A percentile compares a stretch with the other conserved stretches of the same genome.
Conservation (phyloP, 2,888 invertebrate species). For the Sarcophaga variegata region DNA sequence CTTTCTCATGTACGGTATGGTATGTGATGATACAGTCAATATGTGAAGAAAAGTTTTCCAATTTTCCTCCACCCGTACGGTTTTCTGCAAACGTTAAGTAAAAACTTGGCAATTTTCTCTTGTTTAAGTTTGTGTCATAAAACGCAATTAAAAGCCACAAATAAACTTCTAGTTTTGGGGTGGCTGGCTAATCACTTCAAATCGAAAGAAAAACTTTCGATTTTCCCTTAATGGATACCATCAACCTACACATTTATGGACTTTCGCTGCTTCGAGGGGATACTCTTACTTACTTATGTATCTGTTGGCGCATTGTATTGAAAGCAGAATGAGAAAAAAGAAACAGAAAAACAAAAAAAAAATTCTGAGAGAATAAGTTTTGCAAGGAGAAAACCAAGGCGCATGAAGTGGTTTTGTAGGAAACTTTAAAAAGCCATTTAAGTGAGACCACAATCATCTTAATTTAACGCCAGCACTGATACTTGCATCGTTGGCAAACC, state of each 20-base stretch:
- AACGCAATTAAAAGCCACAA: constrained; percentile 65
- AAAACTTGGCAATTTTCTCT: background rate
- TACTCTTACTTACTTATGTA: constrained; percentile 3
- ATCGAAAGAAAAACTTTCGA: constrained; percentile 25
- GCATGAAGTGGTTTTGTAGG: background rate
- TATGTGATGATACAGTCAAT: too few relatives aligned
- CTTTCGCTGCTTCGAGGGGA: background rate
- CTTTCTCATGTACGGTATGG: background rate
- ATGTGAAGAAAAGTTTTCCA: constrained; percentile 3
- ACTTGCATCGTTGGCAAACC: background rate
- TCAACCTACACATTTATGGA: background rate
- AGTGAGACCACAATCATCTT: constrained; percentile 51
- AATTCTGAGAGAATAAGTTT: constrained; percentile 28
- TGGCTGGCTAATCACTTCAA: constrained; percentile 60
- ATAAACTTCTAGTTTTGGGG: constrained; percentile 49
- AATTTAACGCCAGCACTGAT: constrained; percentile 25
- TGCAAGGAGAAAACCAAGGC: constrained; percentile 6
- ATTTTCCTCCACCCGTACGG: constrained; percentile 2
- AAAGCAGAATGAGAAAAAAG: background rate
- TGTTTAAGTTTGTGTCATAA: constrained; percentile 59
- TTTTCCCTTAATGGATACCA: constrained; percentile 34
- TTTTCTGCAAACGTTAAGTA: constrained; percentile 16
- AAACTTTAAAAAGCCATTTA: constrained; percentile 60
- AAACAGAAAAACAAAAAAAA: background rate
- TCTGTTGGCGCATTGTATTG: background rate